Conservation (phyloP, 2,113 vertebrate species). For the Coregonus clupeaformis region DNA sequence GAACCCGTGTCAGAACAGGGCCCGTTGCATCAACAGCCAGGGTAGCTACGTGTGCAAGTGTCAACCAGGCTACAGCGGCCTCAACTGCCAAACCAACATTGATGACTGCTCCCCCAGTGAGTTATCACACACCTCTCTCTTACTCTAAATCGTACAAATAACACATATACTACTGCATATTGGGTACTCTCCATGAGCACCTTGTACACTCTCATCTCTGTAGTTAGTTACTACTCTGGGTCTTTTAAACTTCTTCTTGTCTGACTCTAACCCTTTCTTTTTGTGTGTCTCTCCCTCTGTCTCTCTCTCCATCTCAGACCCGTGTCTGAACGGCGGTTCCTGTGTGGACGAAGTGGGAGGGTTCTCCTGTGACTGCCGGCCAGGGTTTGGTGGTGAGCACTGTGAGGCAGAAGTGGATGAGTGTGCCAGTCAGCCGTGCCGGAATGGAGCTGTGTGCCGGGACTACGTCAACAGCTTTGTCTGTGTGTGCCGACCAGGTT, state of each 20-base stretch:
- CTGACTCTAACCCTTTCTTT: no score
- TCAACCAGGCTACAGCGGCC: slow-evolving; percentile 83
- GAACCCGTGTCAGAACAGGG: slow-evolving; percentile 85
- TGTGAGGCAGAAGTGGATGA: slow-evolving; percentile 89
- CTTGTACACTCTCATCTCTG: no score
- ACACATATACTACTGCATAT: no score
- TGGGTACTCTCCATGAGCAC: no score
- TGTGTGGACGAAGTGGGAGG: slow-evolving; percentile 84
- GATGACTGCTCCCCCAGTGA: slow-evolving; percentile 91
- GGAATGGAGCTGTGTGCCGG: slow-evolving; percentile 81
- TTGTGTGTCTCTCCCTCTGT: not conserved
- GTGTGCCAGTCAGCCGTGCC: slow-evolving; percentile 85
- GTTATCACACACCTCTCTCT: slow-evolving; percentile 50
- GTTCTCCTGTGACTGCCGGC: slow-evolving; percentile 83
- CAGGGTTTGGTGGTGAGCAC: slow-evolving; percentile 83
- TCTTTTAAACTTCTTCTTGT: no score
- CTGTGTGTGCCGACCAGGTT: slow-evolving; percentile 84
- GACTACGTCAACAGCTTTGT: slow-evolving; percentile 94
- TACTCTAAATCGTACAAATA: no score
- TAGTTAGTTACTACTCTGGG: no score
- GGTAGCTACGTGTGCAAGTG: slow-evolving; percentile 89
- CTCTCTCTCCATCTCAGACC: slow-evolving; percentile 68
- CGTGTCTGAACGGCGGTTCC: slow-evolving; percentile 88
- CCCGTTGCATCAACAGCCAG: slow-evolving; percentile 80
- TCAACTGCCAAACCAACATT: slow-evolving; percentile 88